A percentile compares a stretch with the other conserved stretches of the same genome.
Evolutionary conservation across 2,113 vertebrate genomes (phyloP).

Genomic region (Callaeas wilsoni): DNA sequence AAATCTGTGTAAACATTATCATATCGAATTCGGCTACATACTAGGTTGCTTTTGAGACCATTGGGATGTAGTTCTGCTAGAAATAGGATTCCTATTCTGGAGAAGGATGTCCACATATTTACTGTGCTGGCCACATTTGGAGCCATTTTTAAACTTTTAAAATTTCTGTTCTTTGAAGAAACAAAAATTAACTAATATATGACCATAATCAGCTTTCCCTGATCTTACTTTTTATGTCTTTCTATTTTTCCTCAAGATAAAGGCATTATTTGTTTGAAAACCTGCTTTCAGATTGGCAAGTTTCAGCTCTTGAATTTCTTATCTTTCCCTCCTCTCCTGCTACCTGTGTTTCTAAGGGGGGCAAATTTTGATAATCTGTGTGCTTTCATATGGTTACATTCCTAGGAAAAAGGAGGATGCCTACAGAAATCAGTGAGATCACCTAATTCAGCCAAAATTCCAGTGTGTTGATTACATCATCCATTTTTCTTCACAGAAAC

Average conservation of each 20-base stretch:
- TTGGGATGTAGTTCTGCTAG: not conserved
- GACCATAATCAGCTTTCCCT: not conserved
- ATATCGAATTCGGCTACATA: not conserved
- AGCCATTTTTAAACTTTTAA: not conserved
- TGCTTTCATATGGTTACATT: not conserved
- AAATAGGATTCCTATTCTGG: not conserved
- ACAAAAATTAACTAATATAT: not conserved
- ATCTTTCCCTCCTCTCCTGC: not conserved
- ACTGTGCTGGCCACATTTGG: not conserved
- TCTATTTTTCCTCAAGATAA: not conserved
- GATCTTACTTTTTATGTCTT: not conserved
- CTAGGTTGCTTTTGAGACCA: not conserved
- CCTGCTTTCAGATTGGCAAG: not conserved
- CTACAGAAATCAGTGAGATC: not conserved
- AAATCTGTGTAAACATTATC: not conserved
- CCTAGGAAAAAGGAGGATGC: not conserved
- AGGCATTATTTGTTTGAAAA: not conserved
- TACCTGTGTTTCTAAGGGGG: not conserved
- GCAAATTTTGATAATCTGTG: not conserved
- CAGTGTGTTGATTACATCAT: not conserved
- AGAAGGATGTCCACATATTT: not conserved
- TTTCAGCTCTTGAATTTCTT: not conserved
- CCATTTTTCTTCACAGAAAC: not conserved
- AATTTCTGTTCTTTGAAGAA: not conserved
- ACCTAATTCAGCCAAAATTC: not conserved